Evolutionary conservation across 1,140 invertebrate species (phyloP).

Genomic region (Thalassaphorura encarpata): DNA sequence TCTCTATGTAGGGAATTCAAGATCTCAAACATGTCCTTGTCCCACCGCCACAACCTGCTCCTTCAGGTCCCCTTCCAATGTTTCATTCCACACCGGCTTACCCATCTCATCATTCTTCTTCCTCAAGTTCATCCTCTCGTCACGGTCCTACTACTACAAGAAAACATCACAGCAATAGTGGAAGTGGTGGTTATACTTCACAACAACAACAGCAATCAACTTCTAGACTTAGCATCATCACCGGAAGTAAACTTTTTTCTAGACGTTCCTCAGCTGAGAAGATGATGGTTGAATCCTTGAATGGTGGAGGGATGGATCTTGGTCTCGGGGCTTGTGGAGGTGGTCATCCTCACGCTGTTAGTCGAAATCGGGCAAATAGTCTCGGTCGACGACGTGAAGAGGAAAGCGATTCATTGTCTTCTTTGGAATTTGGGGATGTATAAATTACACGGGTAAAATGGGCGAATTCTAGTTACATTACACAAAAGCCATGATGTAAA

Average conservation of each 20-base stretch:
- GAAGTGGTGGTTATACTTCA: no score
- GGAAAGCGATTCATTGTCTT: conserved; percentile 29
- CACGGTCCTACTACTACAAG: no score
- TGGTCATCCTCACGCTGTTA: neutral
- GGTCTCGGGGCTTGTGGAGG: conserved; percentile 7
- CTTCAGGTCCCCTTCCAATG: conserved; percentile 13
- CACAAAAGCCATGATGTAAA: no score
- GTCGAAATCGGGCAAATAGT: neutral
- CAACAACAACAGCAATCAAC: no score
- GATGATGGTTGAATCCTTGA: conserved; percentile 9
- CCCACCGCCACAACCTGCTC: conserved; percentile 28
- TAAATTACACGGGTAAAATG: no score
- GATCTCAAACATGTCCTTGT: conserved; percentile 28
- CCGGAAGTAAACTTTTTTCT: conserved; percentile 17
- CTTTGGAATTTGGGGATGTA: conserved; percentile 29
- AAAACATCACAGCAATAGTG: no score
- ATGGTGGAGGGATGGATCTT: neutral
- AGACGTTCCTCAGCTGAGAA: conserved; percentile 23
- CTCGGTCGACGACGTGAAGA: conserved; percentile 7
- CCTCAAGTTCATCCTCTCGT: neutral
- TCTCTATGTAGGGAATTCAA: conserved; percentile 28
- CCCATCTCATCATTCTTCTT: neutral
- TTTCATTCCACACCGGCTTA: conserved; percentile 5
- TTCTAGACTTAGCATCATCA: conserved; percentile 4
- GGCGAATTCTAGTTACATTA: no score